Conservation (phyloP, 2,888 invertebrate species). For the Platycheirus rosarum region DNA sequence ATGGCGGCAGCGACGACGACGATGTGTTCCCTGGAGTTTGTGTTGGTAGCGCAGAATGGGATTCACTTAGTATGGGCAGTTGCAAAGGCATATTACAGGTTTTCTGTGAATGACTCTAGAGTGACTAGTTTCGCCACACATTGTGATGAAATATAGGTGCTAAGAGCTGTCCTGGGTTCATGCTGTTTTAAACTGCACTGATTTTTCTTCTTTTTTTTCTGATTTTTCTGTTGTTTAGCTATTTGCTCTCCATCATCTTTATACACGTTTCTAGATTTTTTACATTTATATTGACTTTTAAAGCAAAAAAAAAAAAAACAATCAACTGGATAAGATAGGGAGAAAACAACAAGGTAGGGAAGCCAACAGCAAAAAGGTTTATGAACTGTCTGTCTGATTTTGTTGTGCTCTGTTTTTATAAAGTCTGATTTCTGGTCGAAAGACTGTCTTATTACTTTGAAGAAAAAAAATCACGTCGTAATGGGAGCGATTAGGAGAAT, state of each 20-base stretch:
- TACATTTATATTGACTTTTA: slow-evolving; percentile 52
- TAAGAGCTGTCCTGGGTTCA: slow-evolving; percentile 66
- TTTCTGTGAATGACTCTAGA: slow-evolving; percentile 70
- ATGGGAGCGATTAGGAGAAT: too few relatives aligned
- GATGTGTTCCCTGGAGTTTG: slow-evolving; percentile 15
- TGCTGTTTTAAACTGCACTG: slow-evolving; percentile 25
- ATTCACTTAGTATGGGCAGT: slow-evolving; percentile 61
- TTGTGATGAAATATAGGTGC: slow-evolving; percentile 70
- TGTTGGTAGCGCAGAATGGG: slow-evolving; percentile 45
- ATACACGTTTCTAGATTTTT: slow-evolving; percentile 68
- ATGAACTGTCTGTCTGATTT: slow-evolving; percentile 69
- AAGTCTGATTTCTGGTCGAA: too few relatives aligned
- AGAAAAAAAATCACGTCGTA: too few relatives aligned
- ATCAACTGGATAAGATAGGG: slow-evolving; percentile 24
- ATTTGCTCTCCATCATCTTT: slow-evolving; percentile 66
- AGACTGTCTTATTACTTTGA: too few relatives aligned
- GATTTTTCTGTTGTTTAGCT: slow-evolving; percentile 44
- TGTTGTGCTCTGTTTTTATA: too few relatives aligned
- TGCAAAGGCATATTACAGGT: slow-evolving; percentile 61
- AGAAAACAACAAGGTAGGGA: slow-evolving; percentile 15
- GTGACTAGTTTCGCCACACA: slow-evolving; percentile 70
- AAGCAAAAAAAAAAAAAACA: slow-evolving; percentile 1
- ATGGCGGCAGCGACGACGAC: slow-evolving; percentile 6
- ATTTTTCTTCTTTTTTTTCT: slow-evolving; percentile 5
- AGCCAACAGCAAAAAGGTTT: slow-evolving; percentile 65